Percentiles rank a stretch among this genome's conserved stretches.
These are phyloP conservation scores for Apodemia zela DNA, from an alignment of 2,888 invertebrate species.

Conservation along the genomic window DNA sequence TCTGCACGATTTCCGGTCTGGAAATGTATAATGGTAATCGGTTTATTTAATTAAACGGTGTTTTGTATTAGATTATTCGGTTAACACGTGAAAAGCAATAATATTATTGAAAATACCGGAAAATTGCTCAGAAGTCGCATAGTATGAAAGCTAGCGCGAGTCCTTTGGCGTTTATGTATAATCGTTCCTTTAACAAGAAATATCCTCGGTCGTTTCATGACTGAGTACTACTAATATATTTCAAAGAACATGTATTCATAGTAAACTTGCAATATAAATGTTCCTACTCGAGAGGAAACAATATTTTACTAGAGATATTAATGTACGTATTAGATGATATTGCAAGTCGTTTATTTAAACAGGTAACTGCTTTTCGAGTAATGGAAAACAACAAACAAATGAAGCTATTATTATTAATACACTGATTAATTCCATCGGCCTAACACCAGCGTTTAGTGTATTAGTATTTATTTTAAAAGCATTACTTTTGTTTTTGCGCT, in stretches of 20 bases:
- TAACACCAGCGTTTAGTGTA: too few species aligned
- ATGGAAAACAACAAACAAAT: background rate
- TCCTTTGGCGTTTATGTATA: constrained; percentile 47
- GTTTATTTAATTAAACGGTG: background rate
- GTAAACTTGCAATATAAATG: constrained; percentile 13
- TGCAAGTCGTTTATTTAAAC: background rate
- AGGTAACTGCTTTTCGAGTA: constrained; percentile 1
- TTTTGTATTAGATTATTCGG: background rate
- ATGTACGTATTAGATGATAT: constrained; percentile 3
- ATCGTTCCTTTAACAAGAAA: constrained; percentile 47
- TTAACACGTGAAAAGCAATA: constrained; percentile 11
- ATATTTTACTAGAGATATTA: background rate
- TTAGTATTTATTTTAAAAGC: too few species aligned
- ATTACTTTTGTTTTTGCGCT: too few species aligned
- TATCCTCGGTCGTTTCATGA: constrained; percentile 44
- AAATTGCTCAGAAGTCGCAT: constrained; percentile 41
- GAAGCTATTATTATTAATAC: background rate
- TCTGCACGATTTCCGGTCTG: background rate
- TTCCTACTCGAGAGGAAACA: constrained; percentile 3
- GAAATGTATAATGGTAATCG: background rate
- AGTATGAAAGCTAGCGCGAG: constrained; percentile 31
- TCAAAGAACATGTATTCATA: constrained; percentile 15
- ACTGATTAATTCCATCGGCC: background rate
- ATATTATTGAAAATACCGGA: constrained; percentile 35
- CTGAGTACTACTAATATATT: constrained; percentile 47